Evolutionary conservation across 2,888 invertebrate species (phyloP).

Genomic region (Erannis defoliaria): DNA sequence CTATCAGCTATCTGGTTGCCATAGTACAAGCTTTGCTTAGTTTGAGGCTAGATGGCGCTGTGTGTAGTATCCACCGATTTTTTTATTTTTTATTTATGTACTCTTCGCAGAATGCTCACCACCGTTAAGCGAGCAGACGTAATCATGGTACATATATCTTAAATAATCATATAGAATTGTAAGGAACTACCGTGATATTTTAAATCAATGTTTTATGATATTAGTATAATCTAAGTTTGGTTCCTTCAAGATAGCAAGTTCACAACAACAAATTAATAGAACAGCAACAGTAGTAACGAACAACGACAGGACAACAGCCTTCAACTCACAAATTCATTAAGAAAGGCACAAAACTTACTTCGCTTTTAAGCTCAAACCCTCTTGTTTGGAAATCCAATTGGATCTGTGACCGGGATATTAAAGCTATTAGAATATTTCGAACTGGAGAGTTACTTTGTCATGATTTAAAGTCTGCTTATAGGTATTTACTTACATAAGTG

Average conservation of each 20-base stretch:
- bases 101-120: too few species aligned
- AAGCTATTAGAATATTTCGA: conserved; percentile 7
- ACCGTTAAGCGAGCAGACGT: too few species aligned
- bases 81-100: too few species aligned
- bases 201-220: too few species aligned
- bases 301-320: conserved; percentile 38
- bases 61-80: too few species aligned
- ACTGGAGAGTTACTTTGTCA: not conserved
- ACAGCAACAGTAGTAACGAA: conserved; percentile 37
- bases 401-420: conserved; percentile 58
- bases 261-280: conserved; percentile 27
- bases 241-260: not conserved
- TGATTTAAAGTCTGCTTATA: not conserved
- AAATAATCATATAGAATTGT: too few species aligned
- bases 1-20: too few species aligned
- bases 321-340: conserved; percentile 47
- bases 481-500: too few species aligned
- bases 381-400: conserved; percentile 62
- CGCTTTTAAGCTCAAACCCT: conserved; percentile 44
- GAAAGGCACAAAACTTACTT: conserved; percentile 49
- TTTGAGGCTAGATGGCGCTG: too few species aligned
- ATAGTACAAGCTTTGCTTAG: too few species aligned
- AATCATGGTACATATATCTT: too few species aligned
- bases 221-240: not conserved
- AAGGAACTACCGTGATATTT: too few species aligned